Percentiles rank a stretch among this genome's conserved stretches.
Conservation (phyloP, 1,140 invertebrate genomes). For the Euwallacea similis region DNA sequence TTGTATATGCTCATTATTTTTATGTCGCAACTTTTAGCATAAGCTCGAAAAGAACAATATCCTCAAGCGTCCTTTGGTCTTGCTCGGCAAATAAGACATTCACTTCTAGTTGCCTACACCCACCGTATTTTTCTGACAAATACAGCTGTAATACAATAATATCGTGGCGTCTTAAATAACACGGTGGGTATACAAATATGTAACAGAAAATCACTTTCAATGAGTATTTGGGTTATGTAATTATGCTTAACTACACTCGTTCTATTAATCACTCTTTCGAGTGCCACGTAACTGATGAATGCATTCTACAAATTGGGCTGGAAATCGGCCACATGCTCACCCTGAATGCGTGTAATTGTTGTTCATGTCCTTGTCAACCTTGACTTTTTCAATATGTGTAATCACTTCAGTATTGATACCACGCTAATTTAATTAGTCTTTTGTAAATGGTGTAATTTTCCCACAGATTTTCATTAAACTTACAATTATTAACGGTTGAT, state of each 20-base stretch:
- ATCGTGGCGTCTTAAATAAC: constrained; percentile 8
- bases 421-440: constrained; percentile 6
- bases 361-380: constrained; percentile 2
- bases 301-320: neutral
- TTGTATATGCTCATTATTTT: too few relatives aligned
- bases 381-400: constrained; percentile 4
- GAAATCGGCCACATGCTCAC: neutral
- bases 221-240: constrained; percentile 2
- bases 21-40: too few relatives aligned
- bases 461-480: neutral
- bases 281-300: neutral
- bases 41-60: too few relatives aligned
- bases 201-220: constrained; percentile 11
- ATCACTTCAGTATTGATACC: neutral
- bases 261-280: constrained; percentile 2
- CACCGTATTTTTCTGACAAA: constrained; percentile 1
- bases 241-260: constrained; percentile 2
- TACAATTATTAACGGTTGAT: neutral
- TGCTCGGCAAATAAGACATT: neutral
- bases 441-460: neutral
- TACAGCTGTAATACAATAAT: constrained; percentile 5
- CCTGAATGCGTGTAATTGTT: neutral
- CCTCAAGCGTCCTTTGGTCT: neutral
- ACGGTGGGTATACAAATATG: constrained; percentile 4
- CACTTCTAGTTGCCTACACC: constrained; percentile 8